A percentile compares a stretch with the other conserved stretches of the same genome.
These are phyloP conservation scores for Neodon shergylaensis DNA, from an alignment of 2,113 vertebrate genomes.

Conservation along the genomic window DNA sequence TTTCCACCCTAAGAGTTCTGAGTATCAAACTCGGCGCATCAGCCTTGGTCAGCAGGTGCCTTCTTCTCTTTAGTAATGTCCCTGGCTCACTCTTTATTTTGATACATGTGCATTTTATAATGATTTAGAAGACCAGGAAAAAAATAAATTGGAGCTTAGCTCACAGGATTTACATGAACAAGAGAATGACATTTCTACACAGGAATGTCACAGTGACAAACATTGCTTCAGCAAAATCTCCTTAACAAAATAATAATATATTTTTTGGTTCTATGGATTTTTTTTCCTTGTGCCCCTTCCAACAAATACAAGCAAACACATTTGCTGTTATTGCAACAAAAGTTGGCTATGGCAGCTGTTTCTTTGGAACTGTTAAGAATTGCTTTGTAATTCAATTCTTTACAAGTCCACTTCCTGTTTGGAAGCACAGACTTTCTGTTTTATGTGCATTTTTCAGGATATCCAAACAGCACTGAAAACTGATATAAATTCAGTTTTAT, in stretches of 20 bases:
- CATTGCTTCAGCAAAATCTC: not conserved
- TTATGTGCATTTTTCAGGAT: not conserved
- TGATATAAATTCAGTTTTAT: not conserved
- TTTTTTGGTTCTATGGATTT: not conserved
- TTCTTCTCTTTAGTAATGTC: not conserved
- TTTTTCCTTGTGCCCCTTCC: not conserved
- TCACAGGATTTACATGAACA: not conserved
- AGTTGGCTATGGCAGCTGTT: not conserved
- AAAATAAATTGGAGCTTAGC: not conserved
- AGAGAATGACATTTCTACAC: rapidly evolving
- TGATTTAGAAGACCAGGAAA: not conserved
- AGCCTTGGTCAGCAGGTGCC: too few species aligned
- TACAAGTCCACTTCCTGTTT: not conserved
- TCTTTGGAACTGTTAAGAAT: not conserved
- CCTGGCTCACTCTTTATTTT: not conserved
- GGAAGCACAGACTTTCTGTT: not conserved
- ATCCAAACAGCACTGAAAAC: slow-evolving; percentile 24
- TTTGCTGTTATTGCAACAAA: not conserved
- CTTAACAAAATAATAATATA: not conserved
- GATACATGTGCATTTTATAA: not conserved
- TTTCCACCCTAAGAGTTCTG: not conserved
- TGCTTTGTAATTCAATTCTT: not conserved
- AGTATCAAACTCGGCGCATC: not conserved
- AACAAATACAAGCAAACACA: not conserved
- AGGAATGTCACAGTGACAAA: not conserved